Conservation (phyloP, 2,797 vertebrate genomes). For the Aselliscus stoliczkanus region DNA sequence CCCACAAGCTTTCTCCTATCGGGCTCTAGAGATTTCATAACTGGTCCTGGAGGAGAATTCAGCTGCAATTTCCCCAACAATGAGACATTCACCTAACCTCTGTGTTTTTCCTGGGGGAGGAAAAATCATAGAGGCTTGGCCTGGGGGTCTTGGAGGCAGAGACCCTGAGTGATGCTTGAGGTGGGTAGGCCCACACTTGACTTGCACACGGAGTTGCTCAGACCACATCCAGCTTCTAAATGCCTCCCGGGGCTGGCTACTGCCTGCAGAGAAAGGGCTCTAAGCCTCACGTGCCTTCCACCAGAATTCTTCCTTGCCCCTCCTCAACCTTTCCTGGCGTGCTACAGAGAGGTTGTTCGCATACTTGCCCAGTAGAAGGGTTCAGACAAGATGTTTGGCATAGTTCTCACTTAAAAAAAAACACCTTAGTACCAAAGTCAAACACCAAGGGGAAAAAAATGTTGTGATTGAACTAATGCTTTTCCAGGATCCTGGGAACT, state of each 20-base stretch:
- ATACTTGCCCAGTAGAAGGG: constrained; percentile 69
- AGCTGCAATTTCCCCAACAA: not conserved
- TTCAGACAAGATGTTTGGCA: constrained; percentile 77
- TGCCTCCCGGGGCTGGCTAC: not conserved
- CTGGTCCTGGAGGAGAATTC: not conserved
- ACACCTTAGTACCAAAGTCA: constrained; percentile 70
- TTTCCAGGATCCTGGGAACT: constrained; percentile 78
- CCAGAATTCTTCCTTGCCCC: not conserved
- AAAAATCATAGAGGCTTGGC: not conserved
- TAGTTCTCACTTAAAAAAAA: constrained; percentile 78
- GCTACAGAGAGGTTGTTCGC: constrained; percentile 63
- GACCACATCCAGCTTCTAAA: not conserved
- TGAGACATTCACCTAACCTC: not conserved
- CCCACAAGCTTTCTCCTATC: not conserved
- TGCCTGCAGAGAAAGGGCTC: not conserved
- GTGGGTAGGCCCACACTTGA: not conserved
- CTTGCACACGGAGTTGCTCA: not conserved
- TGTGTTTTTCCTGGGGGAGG: not conserved
- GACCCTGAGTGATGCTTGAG: not conserved
- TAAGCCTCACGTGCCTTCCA: constrained; percentile 13
- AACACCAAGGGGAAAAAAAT: constrained; percentile 71
- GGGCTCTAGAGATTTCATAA: not conserved
- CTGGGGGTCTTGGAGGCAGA: not conserved
- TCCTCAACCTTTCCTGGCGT: constrained; percentile 64
- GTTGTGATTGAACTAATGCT: constrained; percentile 73